Base-by-base conservation (phyloP, 2,797 vertebrate genomes). In the Neoniphon sammara region DNA sequence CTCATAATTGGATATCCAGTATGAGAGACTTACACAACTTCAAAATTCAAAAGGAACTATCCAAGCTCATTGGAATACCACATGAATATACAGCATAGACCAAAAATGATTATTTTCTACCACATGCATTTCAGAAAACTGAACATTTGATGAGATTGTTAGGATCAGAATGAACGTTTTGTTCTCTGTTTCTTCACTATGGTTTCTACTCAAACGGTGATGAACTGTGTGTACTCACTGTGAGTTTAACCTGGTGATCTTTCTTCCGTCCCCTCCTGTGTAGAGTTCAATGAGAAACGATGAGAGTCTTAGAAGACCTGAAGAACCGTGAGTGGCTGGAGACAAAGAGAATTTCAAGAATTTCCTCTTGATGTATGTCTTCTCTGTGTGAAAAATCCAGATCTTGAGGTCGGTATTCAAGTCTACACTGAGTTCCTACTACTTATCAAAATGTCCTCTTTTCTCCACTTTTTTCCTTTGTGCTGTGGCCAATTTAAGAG, bases 331-430 rank as follows among this genome's bases (percentile, higher is more conserved):
- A 74, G 71, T 0, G 58, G 17, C 74, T 44, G 31, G 73, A 79
- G 75, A 77, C 82, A 73, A 68, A 76, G 81, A 83, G 81, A 89
- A 89, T 88, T 58, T 81, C 23, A 87, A 82, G 75, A 85, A 85
- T 85, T 81, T 88, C 81, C 84, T 82, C 80, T 76, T 71, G 83
- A 83, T 79, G 75, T 71, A 20, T 17, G 70, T 69, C 66, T 63
- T 64, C 62, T 59, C 39, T 23, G 7, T 64, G 15, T 70, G n/a
- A 66, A 25, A 85, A 75, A 52, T 78, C 74, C 82, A 70, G 73
- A 63, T 66, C 46, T 50, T 7, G 8, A 77, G 30, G 50, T 5
- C 62, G 57, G 53, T 52, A 59, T 82, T 71, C 75, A 57, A 62
- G 46, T 30, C 6, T 42, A 66, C 14, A 36, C 52, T 71, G 18